Conservation (phyloP, 2,888 invertebrate species). For the Tetragonula carbonaria region DNA sequence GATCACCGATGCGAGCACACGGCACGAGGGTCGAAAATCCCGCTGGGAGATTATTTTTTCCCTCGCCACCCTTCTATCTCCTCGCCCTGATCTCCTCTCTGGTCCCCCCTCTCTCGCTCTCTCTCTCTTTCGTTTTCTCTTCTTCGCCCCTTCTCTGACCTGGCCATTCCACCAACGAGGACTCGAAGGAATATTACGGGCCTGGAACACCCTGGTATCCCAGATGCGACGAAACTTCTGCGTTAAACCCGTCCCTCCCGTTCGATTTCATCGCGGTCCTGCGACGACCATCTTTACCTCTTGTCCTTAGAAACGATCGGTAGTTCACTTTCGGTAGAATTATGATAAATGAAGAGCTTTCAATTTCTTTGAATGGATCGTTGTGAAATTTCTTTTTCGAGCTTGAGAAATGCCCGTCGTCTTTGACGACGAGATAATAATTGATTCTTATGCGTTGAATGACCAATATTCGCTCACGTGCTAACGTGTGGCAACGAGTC, state of each 20-base stretch:
- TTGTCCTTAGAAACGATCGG: not conserved
- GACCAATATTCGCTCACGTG: too few species aligned
- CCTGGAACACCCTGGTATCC: constrained; percentile 11
- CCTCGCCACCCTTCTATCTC: constrained; percentile 57
- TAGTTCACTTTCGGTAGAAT: not conserved
- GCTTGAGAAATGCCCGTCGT: too few species aligned
- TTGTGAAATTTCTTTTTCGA: too few species aligned
- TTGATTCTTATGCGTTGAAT: too few species aligned
- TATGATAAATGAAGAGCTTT: not conserved
- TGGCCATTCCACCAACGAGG: constrained; percentile 24
- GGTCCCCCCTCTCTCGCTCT: too few species aligned
- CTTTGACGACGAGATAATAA: too few species aligned
- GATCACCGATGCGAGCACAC: constrained; percentile 60
- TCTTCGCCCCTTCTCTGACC: constrained; percentile 21
- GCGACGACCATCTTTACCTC: not conserved
- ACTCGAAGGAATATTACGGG: constrained; percentile 39
- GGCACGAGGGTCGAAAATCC: constrained; percentile 76
- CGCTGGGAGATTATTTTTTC: constrained; percentile 79
- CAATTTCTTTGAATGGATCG: not conserved
- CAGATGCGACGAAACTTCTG: constrained; percentile 19
- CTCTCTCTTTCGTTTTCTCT: not conserved
- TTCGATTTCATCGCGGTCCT: not conserved
- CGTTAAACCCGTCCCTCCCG: constrained; percentile 14
- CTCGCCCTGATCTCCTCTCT: constrained; percentile 7
- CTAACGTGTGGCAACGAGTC: too few species aligned